Base-by-base conservation (phyloP, 2,888 invertebrate species). In the Agrypnus murinus region DNA sequence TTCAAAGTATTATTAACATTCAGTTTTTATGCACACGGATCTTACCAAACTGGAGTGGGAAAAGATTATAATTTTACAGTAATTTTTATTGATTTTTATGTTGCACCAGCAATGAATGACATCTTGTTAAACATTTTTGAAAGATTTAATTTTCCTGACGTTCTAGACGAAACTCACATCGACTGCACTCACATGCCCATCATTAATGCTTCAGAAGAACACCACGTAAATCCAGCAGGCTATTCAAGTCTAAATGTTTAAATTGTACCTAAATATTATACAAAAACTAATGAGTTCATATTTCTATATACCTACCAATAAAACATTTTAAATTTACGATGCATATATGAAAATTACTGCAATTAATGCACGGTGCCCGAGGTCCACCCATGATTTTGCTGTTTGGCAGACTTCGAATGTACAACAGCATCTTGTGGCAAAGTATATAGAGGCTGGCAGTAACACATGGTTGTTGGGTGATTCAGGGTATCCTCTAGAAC, bases 401-500 rank as follows among this genome's bases (percentile, higher is more conserved):
- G 34, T 55, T 12, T 36, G 55, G 55, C n/a, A n/a, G 12, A 55
- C 34, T 12, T 36, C 55, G 7, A 25, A 48, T 48, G 48, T 48
- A 17, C 5, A 2, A 1, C 14, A 15, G 10, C 25, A 48, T 9
- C 7, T 48, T n/a, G n/a, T n/a, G n/a, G n/a, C n/a, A n/a, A n/a
- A n/a, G n/a, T n/a, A n/a, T n/a, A n/a, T n/a, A 38, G 12, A 38
- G 12, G 12, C 40, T 2, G 40, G 12, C 3, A n/a, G 4, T 38
- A 12, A 36, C 36, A n/a, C 34, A 34, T 34, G 34, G 34, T 34
- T 34, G 34, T 9, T 34, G 74, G 78, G 78, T 57, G 78, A 80
- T 66, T 76, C 76, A 34, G 79, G 79, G 0, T 80, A 80, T 58
- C 77, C 76, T 5, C 74, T 63, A 40, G 32, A 77, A 31, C 78